Evolutionary conservation across 2,113 vertebrate genomes (phyloP).

Genomic region (Megaceryle maxima): DNA sequence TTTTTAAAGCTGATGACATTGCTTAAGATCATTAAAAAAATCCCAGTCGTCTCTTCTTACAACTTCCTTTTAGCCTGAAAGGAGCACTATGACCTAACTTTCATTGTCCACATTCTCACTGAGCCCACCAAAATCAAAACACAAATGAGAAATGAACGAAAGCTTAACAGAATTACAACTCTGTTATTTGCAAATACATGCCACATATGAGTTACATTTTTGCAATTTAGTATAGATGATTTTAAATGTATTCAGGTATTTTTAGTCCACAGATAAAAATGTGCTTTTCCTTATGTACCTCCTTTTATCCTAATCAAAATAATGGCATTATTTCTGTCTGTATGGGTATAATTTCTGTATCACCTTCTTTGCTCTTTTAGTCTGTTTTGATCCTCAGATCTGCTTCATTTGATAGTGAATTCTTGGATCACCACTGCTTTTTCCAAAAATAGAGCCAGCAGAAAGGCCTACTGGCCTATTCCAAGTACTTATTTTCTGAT

Average conservation of each 20-base stretch:
- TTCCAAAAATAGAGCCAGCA: background rate
- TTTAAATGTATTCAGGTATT: background rate
- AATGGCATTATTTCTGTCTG: background rate
- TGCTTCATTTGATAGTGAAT: background rate
- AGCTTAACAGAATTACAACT: background rate
- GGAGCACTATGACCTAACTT: background rate
- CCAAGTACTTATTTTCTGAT: background rate
- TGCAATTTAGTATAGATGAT: background rate
- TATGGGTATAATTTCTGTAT: background rate
- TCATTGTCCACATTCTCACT: background rate
- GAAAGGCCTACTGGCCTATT: background rate
- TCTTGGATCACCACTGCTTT: background rate
- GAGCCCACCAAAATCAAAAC: background rate
- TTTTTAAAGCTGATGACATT: background rate
- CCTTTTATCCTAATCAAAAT: background rate
- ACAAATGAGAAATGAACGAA: background rate
- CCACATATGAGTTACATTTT: background rate
- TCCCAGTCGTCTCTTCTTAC: background rate
- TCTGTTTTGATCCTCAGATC: background rate
- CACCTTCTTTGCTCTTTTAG: background rate
- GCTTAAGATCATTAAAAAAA: background rate
- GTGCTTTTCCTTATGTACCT: background rate
- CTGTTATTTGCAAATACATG: background rate
- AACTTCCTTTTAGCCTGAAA: background rate
- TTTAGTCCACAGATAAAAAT: background rate